Evolutionary conservation across 2,797 vertebrate species (phyloP).

Genomic region (Luscinia megarhynchos): DNA sequence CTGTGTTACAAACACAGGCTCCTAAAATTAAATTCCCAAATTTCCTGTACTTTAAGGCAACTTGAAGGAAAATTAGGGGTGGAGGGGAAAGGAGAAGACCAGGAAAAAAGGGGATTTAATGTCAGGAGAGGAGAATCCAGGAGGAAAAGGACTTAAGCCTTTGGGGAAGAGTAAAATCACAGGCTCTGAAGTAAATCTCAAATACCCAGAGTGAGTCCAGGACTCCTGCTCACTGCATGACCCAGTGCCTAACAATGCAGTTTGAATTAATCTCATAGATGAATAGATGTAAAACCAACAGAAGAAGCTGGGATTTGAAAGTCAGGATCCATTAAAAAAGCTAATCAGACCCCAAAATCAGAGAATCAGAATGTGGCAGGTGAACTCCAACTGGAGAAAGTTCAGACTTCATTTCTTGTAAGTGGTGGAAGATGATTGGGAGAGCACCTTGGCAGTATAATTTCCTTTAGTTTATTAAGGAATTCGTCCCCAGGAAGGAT

Average conservation of each 20-base stretch:
- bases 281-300: neutral
- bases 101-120: neutral
- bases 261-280: neutral
- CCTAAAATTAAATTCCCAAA: neutral
- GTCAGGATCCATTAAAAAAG: neutral
- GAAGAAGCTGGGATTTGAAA: neutral
- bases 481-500: neutral
- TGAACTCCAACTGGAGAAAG: neutral
- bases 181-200: neutral
- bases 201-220: neutral
- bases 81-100: neutral
- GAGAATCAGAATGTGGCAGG: neutral
- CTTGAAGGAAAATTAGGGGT: neutral
- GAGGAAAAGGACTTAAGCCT: neutral
- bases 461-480: neutral
- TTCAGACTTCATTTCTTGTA: fast-evolving
- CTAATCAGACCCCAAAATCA: neutral
- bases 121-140: neutral
- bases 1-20: neutral
- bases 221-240: neutral
- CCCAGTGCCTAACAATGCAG: no score
- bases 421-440: neutral
- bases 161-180: neutral
- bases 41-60: neutral
- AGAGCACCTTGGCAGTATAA: neutral